These are phyloP conservation scores for Aphelinus certus DNA, from an alignment of 1,140 invertebrate genomes.

Conservation along the genomic window DNA sequence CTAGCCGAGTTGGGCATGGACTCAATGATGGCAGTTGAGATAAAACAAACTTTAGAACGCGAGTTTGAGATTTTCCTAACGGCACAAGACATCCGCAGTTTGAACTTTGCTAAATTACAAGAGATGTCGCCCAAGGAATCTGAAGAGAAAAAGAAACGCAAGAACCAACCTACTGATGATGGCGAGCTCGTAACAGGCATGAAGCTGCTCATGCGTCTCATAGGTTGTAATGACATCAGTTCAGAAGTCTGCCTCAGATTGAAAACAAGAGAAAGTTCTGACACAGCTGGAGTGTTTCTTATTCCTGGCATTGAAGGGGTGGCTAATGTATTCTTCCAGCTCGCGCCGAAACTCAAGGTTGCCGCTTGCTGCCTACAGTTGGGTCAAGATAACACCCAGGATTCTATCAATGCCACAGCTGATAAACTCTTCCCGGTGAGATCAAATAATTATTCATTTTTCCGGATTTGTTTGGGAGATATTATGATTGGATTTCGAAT, in stretches of 20 bases:
- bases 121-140: constrained; percentile 55
- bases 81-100: constrained; percentile 74
- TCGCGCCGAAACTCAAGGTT: constrained; percentile 66
- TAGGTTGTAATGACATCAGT: constrained; percentile 49
- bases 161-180: background rate
- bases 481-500: too few relatives aligned
- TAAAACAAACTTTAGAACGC: constrained; percentile 80
- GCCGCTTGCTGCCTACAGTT: constrained; percentile 73
- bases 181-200: constrained; percentile 48
- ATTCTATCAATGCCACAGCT: constrained; percentile 52
- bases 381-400: constrained; percentile 31
- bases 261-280: constrained; percentile 47
- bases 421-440: constrained; percentile 59
- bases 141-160: constrained; percentile 42
- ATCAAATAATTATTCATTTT: constrained; percentile 21
- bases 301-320: constrained; percentile 76
- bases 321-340: constrained; percentile 63
- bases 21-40: constrained; percentile 84
- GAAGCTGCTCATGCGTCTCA: constrained; percentile 52
- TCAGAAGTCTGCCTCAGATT: constrained; percentile 53
- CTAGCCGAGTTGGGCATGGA: constrained; percentile 83
- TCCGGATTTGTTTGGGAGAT: too few relatives aligned
- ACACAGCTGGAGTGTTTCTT: constrained; percentile 67
- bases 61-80: constrained; percentile 77
- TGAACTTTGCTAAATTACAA: constrained; percentile 69